Base-by-base conservation (phyloP, 2,113 vertebrate species). In the Desmodus rotundus region DNA sequence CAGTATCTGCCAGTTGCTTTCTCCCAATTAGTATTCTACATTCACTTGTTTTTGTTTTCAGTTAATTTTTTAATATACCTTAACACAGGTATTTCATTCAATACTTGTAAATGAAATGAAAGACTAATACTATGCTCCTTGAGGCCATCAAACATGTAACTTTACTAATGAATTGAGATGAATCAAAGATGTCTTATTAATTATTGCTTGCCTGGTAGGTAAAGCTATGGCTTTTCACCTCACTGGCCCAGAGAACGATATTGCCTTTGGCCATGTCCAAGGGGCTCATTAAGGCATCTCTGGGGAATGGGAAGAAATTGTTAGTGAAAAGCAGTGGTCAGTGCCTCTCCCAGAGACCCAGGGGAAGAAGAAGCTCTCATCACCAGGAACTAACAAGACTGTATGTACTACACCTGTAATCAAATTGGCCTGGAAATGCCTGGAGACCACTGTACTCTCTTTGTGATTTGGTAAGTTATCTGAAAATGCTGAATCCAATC, bases 231-330 rank as follows among this genome's bases (percentile, higher is more conserved):
- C 99, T 99, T 99, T 99, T 99, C 99, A 99, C 99, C 99, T 99
- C 99, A 98, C 98, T 99, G 99, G 99, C 98, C 99, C 96, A 98
- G 98, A 97, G 98, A 98, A 97, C 98, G 98, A 98, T 98, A 98
- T 99, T 98, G 99, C 99, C 99, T 99, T 99, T 98, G 99, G 99
- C 99, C 99, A 99, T 99, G 98, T 99, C 99, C 98, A 98, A 99
- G 99, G 99, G 99, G 98, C 99, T 99, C 99, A 99, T 99, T 99
- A 99, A 98, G 98, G 97, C 98, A 98, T 98, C 99, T 99, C 99
- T 93, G 94, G 99, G 99, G 99, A 99, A 97, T 94, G 98, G 99
- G 98, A 96, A 99, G 99, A 99, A 99, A 99, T 99, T 99, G 99
- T 99, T 99, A 99, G 99, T 96, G 98, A 98, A 98, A 99, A 98